Evolutionary conservation across 2,113 vertebrate genomes (phyloP), one percentile per base, ranked within the genome.

Genomic region (Chamaetylas fuelleborni): DNA sequence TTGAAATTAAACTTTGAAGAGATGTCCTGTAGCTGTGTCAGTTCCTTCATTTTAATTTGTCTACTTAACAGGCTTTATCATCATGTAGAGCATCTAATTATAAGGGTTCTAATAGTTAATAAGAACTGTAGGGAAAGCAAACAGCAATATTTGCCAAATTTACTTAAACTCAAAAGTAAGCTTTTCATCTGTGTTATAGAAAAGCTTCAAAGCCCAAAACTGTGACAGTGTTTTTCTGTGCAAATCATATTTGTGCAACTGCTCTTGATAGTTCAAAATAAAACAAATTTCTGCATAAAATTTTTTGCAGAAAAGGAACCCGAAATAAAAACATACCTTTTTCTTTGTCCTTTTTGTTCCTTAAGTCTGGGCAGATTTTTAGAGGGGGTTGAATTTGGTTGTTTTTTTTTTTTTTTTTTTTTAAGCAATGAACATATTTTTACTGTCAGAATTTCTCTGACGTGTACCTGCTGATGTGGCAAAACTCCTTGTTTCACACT

Each of bases 1-100:
- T 65, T 81, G 36, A 60, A 64, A 25, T 77, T 43, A 36, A 86
- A 81, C 58, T 58, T 71, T 70, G 54, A 86, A 92, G 56, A 83
- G 90, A 60, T n/a, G 24, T 62, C 80, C 26, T 65, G 26, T 83
- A 31, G 47, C n/a, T 91, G 14, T 58, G 34, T 23, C 47, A 81
- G 14, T 61, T n/a, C 26, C 14, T 64, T 57, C 2, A 12, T 74
- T 92, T 88, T 65, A 51, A 76, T 77, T 71, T 85, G 25, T 82
- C 73, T 53, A 19, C 57, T 95, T 43, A 57, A 50, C 28, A 58
- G 53, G 28, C 50, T 87, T 91, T 90, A 61, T 79, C n/a, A 5
- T 91, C 5, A 45, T 6, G 2, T 47, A 61, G 42, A 47, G 5
- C 29, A 45, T n/a, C 8, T 76, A 67, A 50, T 74, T 51, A 38